Evolutionary conservation across 1,140 invertebrate genomes (phyloP).

Genomic region (Platyscapa corneri): DNA sequence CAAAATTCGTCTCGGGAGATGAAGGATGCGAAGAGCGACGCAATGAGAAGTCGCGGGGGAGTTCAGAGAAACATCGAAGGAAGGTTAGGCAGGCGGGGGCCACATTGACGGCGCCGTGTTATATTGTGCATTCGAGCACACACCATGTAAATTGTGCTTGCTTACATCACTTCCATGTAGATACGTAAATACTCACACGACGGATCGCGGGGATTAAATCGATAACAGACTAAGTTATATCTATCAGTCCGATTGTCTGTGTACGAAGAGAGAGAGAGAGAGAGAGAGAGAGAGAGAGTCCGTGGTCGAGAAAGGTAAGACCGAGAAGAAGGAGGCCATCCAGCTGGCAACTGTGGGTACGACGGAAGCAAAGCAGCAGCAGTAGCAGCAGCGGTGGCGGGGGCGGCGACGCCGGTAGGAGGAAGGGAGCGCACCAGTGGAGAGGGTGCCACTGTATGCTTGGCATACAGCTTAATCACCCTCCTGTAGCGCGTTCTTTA

Average conservation of each 20-base stretch:
- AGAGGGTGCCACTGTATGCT: constrained; percentile 61
- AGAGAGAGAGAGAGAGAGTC: constrained; percentile 55
- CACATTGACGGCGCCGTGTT: constrained; percentile 62
- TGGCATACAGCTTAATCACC: constrained; percentile 75
- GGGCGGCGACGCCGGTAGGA: constrained; percentile 57
- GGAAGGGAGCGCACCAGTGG: constrained; percentile 57
- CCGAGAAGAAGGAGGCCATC: constrained; percentile 56
- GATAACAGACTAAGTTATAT: constrained; percentile 75
- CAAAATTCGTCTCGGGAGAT: background rate
- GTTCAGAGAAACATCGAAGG: background rate
- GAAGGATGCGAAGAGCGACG: background rate
- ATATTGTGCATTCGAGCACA: constrained; percentile 59
- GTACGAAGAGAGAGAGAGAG: constrained; percentile 68
- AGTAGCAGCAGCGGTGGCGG: constrained; percentile 54
- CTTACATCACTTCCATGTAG: constrained; percentile 54
- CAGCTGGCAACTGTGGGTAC: constrained; percentile 40
- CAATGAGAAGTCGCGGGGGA: background rate
- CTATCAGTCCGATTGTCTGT: constrained; percentile 76
- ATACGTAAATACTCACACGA: constrained; percentile 63
- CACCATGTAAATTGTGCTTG: constrained; percentile 72
- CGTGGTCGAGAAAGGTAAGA: constrained; percentile 47
- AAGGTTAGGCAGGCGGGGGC: background rate
- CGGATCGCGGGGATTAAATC: constrained; percentile 72
- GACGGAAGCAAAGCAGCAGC: constrained; percentile 55
- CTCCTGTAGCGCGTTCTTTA: constrained; percentile 71